phyloP scores from a whole-genome alignment of 2,113 vertebrate species.

The Trochalopteron elliotii region DNA sequence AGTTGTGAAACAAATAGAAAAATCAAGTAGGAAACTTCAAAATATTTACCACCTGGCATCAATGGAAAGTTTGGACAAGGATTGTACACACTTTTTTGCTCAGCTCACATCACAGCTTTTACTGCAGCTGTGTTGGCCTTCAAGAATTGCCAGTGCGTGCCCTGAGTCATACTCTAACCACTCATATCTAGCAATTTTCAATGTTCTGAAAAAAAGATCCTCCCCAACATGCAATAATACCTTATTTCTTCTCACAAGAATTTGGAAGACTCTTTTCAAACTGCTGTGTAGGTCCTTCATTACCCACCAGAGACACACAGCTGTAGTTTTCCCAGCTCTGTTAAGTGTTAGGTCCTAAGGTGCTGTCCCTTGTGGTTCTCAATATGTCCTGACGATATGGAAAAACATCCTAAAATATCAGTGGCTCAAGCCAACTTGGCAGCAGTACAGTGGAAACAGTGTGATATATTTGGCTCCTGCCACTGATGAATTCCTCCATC shows the following conservation, averaged over 20 bases:
- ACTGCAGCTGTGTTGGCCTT: background rate
- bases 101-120: background rate
- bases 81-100: background rate
- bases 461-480: background rate
- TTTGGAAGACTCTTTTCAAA: background rate
- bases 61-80: background rate
- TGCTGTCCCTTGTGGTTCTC: background rate
- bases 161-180: background rate
- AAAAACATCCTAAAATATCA: constrained; percentile 36
- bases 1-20: background rate
- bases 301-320: background rate
- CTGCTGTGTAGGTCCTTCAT: background rate
- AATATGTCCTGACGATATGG: background rate
- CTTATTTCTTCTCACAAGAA: background rate
- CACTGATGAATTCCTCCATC: background rate
- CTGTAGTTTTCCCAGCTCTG: background rate
- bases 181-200: background rate
- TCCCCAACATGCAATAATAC: background rate
- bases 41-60: background rate
- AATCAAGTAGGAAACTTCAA: background rate
- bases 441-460: constrained; percentile 14
- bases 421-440: background rate
- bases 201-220: background rate
- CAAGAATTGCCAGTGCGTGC: background rate
- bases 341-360: background rate